These are phyloP conservation scores for Pelobates fuscus DNA, from an alignment of 2,113 vertebrate genomes.

Conservation along the genomic window DNA sequence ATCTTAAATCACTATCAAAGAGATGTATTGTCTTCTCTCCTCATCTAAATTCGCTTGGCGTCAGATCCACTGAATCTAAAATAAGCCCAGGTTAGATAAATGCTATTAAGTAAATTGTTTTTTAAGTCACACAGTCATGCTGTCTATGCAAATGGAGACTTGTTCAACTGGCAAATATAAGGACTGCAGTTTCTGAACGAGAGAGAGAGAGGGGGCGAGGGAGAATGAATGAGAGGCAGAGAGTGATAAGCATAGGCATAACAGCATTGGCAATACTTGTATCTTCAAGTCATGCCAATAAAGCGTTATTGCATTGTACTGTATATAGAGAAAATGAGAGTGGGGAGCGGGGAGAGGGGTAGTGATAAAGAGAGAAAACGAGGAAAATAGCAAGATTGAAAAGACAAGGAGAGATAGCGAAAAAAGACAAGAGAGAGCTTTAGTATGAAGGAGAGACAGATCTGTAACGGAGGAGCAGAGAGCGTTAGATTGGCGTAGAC, in stretches of 20 bases:
- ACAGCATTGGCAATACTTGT: too few relatives aligned
- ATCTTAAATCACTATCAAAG: slow-evolving; percentile 44
- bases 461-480: not conserved
- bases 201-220: not conserved
- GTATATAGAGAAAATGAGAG: not conserved
- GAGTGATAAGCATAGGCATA: not conserved
- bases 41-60: slow-evolving; percentile 33
- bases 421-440: not conserved
- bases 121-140: slow-evolving; percentile 31
- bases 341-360: not conserved
- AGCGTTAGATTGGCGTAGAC: too few relatives aligned
- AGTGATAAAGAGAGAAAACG: not conserved
- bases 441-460: not conserved
- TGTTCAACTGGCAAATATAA: not conserved
- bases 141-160: slow-evolving; percentile 22
- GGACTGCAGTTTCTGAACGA: not conserved
- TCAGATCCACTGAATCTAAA: slow-evolving; percentile 6
- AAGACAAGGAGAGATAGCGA: not conserved
- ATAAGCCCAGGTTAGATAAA: slow-evolving; percentile 43
- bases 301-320: too few relatives aligned
- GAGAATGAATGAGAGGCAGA: not conserved
- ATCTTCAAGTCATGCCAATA: too few relatives aligned
- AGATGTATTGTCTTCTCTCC: slow-evolving; percentile 21
- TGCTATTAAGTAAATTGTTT: slow-evolving; percentile 48
- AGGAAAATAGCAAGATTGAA: not conserved